Evolutionary conservation across 2,113 vertebrate species (phyloP).

Genomic region (Oreochromis tanganicae): DNA sequence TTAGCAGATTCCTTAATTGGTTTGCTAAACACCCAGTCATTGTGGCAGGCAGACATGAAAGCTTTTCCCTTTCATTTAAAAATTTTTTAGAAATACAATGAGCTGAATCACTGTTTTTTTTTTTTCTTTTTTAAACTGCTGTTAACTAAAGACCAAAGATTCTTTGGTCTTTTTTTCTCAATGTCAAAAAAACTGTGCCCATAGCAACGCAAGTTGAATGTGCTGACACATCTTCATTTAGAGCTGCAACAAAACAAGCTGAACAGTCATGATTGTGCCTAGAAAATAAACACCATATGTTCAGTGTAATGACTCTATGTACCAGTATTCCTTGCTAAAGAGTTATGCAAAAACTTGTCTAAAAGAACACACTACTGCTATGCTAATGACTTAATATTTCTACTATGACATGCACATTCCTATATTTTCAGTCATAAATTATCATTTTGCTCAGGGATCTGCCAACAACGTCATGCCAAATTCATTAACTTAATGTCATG

Average conservation of each 20-base stretch:
- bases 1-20: not conserved
- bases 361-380: not conserved
- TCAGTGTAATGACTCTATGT: not conserved
- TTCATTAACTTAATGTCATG: rapidly evolving
- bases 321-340: not conserved
- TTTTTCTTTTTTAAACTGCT: not conserved
- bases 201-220: not conserved
- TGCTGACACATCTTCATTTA: not conserved
- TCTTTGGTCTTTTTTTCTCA: not conserved
- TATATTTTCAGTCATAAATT: not conserved
- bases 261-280: not conserved
- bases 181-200: not conserved
- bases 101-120: not conserved
- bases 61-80: not conserved
- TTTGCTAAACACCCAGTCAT: not conserved
- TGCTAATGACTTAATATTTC: not conserved
- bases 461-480: not conserved
- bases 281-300: not conserved
- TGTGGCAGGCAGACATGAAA: not conserved
- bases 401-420: not conserved
- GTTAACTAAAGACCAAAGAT: not conserved
- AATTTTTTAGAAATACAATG: not conserved
- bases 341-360: rapidly evolving
- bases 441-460: not conserved
- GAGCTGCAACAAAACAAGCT: not conserved